A percentile compares a stretch with the other conserved stretches of the same genome.
Evolutionary conservation across 1,140 invertebrate species (phyloP).

Genomic region (Drosophila bocki): DNA sequence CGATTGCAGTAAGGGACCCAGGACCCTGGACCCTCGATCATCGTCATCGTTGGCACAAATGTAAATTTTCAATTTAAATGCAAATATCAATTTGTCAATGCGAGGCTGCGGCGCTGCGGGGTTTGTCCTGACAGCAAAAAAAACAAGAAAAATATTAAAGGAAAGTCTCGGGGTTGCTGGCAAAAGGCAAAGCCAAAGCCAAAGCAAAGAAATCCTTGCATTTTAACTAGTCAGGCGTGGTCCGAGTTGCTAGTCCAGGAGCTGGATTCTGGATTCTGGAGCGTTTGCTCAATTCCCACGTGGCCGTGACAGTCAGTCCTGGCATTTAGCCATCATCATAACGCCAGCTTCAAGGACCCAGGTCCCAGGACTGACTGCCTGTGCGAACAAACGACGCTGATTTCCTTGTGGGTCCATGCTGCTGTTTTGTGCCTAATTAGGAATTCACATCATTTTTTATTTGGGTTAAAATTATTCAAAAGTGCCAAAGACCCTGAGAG

Average conservation of each 20-base stretch:
- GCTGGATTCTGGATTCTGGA: slow-evolving; percentile 18
- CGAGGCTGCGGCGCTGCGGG: slow-evolving; percentile 34
- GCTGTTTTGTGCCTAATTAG: slow-evolving; percentile 75
- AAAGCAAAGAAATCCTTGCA: slow-evolving; percentile 71
- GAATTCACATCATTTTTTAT: slow-evolving; percentile 85
- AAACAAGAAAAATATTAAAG: background rate
- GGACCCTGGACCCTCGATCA: slow-evolving; percentile 58
- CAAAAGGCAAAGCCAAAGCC: slow-evolving; percentile 4
- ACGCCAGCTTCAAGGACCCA: slow-evolving; percentile 38
- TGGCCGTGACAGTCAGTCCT: slow-evolving; percentile 65
- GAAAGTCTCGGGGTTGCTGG: background rate
- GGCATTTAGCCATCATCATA: slow-evolving; percentile 82
- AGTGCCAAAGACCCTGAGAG: slow-evolving; percentile 63
- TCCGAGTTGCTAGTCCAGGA: slow-evolving; percentile 39
- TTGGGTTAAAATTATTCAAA: slow-evolving; percentile 85
- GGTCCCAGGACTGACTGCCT: background rate
- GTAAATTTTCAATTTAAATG: slow-evolving; percentile 85
- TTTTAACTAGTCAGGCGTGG: slow-evolving; percentile 79
- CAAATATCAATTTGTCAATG: slow-evolving; percentile 85
- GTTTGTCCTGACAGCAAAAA: background rate
- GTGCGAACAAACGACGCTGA: slow-evolving; percentile 69
- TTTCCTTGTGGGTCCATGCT: slow-evolving; percentile 40
- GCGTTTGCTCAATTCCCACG: slow-evolving; percentile 66
- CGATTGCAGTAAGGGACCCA: slow-evolving; percentile 20
- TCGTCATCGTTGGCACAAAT: slow-evolving; percentile 74